Conservation (phyloP, 2,888 invertebrate genomes). For the Clepsis dumicolana region DNA sequence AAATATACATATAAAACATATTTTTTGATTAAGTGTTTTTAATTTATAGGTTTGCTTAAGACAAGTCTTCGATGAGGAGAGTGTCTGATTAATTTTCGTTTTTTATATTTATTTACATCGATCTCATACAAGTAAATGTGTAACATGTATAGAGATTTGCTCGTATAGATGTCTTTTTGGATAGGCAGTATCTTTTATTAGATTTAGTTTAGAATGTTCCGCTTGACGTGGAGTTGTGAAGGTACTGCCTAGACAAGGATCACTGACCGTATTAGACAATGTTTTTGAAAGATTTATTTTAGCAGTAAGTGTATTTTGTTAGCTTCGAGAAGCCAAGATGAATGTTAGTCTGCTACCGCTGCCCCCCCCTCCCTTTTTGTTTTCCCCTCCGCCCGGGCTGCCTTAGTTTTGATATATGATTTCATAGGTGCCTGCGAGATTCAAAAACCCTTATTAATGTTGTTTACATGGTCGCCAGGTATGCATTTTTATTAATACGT, state of each 20-base stretch:
- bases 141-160: slow-evolving; percentile 81
- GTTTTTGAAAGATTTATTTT: slow-evolving; percentile 75
- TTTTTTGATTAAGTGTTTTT: slow-evolving; percentile 56
- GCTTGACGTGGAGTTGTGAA: slow-evolving; percentile 56
- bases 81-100: slow-evolving; percentile 62
- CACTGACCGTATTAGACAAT: slow-evolving; percentile 69
- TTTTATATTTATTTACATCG: slow-evolving; percentile 57
- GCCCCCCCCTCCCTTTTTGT: slow-evolving; percentile 78
- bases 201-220: slow-evolving; percentile 51
- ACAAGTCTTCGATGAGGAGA: slow-evolving; percentile 71
- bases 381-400: slow-evolving; percentile 81
- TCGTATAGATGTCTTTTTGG: slow-evolving; percentile 80
- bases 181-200: slow-evolving; percentile 81
- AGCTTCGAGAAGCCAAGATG: slow-evolving; percentile 85
- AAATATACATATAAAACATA: slow-evolving; percentile 58
- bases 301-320: slow-evolving; percentile 85
- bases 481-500: slow-evolving; percentile 80
- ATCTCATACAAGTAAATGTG: slow-evolving; percentile 68
- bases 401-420: slow-evolving; percentile 81
- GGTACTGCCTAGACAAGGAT: slow-evolving; percentile 77
- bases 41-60: slow-evolving; percentile 72
- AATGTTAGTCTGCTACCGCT: slow-evolving; percentile 85
- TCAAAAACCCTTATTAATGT: slow-evolving; percentile 83
- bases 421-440: slow-evolving; percentile 85
- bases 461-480: slow-evolving; percentile 87